Base-by-base conservation (phyloP, 64 coral and sea anemone genomes). In the Pachyseris speciosa region DNA sequence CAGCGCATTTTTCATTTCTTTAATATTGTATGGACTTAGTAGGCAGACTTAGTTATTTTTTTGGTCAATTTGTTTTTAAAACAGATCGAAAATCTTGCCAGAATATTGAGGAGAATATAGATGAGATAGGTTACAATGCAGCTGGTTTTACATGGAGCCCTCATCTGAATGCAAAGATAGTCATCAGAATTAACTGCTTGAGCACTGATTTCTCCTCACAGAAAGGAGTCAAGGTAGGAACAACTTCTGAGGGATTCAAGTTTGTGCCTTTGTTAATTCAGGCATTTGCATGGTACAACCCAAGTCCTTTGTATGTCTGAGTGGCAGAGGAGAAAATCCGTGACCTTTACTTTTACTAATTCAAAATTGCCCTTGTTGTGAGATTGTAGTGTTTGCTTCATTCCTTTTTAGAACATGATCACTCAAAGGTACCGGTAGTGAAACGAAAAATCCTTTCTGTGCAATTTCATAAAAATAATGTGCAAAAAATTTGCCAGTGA, bases 181-280 rank as follows among this genome's bases (percentile, higher is more conserved):
- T 99, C 1, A 86, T 99, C 51, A 86, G 97, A 49, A 99, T 99
- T 34, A 99, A 99, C 83, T 99, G 97, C 73, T 64, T 99, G 39
- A 99, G 97, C 67, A 99, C 97, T 52, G 97, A 99, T 70, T 99
- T 99, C 63, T 99, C 97, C 4, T 91, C 97, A 13, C 97, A 99
- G 45, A 99, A 99, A 31, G 97, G 97, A 26, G 97, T 99, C 6
- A 93, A 95, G 90, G 97, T 98, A 11, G 48, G 92, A 80, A 15
- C 19, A 31, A 48, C 34, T 25, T 34, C 51, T 17, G 16, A 2
- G 2, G 3, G 15, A 13, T 26, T 43, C 38, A 41, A 9, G 17
- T 37, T 72, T 9, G 5, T 26, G 1, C 60, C 16, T 24, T 60
- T 39, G 0, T 86, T 45, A 38, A 33, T 65, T 31, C 70, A 34